Conservation (phyloP, 2,113 vertebrate species). For the Otolemur garnettii region DNA sequence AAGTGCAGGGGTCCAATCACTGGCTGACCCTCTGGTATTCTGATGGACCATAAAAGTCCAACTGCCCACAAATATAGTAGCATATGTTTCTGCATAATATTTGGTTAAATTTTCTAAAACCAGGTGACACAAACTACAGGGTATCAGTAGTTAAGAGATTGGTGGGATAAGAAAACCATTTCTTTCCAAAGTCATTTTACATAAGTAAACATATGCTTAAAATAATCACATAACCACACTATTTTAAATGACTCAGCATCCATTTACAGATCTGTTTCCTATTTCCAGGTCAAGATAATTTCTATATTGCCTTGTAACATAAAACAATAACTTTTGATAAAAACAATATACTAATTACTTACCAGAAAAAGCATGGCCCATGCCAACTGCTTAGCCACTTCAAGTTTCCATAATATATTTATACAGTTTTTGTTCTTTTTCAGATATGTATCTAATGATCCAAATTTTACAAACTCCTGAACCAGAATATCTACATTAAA, state of each 20-base stretch:
- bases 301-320: conserved; percentile 34
- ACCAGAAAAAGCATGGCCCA: conserved; percentile 99
- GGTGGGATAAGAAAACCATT: neutral
- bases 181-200: conserved; percentile 50
- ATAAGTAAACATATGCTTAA: conserved; percentile 11
- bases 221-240: neutral
- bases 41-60: neutral
- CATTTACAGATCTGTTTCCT: conserved; percentile 44
- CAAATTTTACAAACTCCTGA: conserved; percentile 97
- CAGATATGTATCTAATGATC: conserved; percentile 96
- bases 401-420: conserved; percentile 98
- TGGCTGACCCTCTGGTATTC: neutral
- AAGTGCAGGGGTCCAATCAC: neutral
- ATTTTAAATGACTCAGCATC: conserved; percentile 29
- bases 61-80: neutral
- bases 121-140: conserved; percentile 22
- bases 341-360: conserved; percentile 83
- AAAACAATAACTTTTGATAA: conserved; percentile 24
- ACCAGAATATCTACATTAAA: conserved; percentile 96
- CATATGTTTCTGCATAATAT: neutral
- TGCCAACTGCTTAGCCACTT: conserved; percentile 97
- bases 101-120: conserved; percentile 39
- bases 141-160: neutral
- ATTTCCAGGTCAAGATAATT: conserved; percentile 38
- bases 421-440: conserved; percentile 95